phyloP scores from a whole-genome alignment of 2,113 vertebrate species.

The Malurus elegans region DNA sequence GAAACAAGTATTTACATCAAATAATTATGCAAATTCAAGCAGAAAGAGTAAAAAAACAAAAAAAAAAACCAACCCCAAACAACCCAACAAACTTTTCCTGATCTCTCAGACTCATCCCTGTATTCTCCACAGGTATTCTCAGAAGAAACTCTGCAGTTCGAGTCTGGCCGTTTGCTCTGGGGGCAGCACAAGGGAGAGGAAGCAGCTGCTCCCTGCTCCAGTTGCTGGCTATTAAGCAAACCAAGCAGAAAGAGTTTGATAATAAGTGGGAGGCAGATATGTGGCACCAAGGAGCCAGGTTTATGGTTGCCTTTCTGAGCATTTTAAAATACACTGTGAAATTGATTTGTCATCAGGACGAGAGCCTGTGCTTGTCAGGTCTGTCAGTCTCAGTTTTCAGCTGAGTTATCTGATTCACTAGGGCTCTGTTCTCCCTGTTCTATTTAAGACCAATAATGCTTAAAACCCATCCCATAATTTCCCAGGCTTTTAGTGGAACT shows the following conservation, averaged over 20 bases:
- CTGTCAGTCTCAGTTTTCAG: conserved; percentile 1
- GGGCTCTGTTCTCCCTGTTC: neutral
- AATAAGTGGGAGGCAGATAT: neutral
- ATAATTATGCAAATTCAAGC: neutral
- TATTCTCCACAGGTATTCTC: neutral
- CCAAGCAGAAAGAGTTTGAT: neutral
- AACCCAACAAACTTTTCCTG: neutral
- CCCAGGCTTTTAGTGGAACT: neutral
- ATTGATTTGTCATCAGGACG: neutral
- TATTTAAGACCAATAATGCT: conserved; percentile 1
- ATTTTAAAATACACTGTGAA: conserved; percentile 16
- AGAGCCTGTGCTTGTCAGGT: neutral
- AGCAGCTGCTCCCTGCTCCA: neutral
- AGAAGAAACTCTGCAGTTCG: neutral
- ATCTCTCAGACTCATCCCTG: neutral
- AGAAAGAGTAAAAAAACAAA: neutral
- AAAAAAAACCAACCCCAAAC: neutral
- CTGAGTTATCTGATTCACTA: conserved; percentile 1
- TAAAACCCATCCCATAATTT: neutral
- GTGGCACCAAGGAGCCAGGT: neutral
- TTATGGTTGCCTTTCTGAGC: neutral
- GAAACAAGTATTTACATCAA: neutral
- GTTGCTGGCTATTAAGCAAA: neutral
- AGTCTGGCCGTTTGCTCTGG: neutral
- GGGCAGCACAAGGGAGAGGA: neutral